Conservation (phyloP, 2,113 vertebrate genomes). For the Ariopsis seemanni region DNA sequence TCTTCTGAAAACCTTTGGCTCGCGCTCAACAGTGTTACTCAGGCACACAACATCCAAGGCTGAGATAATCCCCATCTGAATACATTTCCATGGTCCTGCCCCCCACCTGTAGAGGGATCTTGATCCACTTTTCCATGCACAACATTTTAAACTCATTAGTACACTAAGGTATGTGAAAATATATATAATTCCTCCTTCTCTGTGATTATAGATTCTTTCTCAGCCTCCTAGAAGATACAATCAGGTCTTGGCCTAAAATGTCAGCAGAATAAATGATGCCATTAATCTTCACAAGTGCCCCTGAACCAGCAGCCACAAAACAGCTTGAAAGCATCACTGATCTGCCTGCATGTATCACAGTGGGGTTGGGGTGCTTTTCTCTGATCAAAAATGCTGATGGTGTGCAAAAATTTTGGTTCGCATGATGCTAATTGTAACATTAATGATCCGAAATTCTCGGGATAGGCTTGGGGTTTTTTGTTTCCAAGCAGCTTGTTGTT, state of each 20-base stretch:
- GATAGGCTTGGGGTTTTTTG: neutral
- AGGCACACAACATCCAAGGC: neutral
- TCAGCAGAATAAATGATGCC: constrained; percentile 2
- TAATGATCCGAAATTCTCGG: neutral
- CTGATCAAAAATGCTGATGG: neutral
- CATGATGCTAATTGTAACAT: neutral
- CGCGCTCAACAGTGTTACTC: neutral
- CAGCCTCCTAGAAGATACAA: neutral
- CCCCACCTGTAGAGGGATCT: neutral
- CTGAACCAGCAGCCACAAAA: neutral
- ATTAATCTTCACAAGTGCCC: neutral
- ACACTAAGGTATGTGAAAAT: neutral
- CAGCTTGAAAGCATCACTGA: neutral
- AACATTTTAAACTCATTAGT: neutral
- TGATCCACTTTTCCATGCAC: neutral
- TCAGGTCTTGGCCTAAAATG: constrained; percentile 3
- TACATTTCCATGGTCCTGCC: neutral
- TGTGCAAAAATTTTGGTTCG: neutral
- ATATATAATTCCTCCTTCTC: neutral
- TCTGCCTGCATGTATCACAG: neutral
- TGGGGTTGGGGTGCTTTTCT: neutral
- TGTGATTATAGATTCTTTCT: neutral
- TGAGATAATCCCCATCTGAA: neutral
- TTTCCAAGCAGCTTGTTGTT: too few relatives aligned
- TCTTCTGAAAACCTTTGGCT: constrained; percentile 21